Conservation (phyloP, 2,888 invertebrate species). For the Ochlodes sylvanus region DNA sequence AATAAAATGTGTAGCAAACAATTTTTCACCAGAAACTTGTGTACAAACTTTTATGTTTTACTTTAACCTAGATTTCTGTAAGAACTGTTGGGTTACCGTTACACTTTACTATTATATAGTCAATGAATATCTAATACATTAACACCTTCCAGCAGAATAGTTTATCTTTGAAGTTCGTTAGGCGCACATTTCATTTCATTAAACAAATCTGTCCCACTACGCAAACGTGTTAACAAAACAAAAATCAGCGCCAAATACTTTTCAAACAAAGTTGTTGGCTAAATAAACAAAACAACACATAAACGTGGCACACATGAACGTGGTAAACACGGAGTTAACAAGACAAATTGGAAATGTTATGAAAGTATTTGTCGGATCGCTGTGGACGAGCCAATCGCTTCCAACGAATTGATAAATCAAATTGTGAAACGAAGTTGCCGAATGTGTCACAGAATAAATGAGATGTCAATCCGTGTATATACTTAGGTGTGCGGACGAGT, state of each 20-base stretch:
- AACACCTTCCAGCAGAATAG: not conserved
- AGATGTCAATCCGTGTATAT: not conserved
- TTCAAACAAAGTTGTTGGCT: slow-evolving; percentile 18
- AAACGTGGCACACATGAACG: not conserved
- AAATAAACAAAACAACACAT: slow-evolving; percentile 11
- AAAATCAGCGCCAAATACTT: slow-evolving; percentile 13
- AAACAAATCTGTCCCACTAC: not conserved
- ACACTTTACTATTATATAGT: no score
- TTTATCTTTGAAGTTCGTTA: not conserved
- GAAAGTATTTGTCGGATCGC: slow-evolving; percentile 23
- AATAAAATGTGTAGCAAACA: no score
- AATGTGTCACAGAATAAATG: slow-evolving; percentile 4
- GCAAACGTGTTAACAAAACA: slow-evolving; percentile 19
- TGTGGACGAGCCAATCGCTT: slow-evolving; percentile 11
- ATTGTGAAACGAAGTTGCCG: slow-evolving; percentile 7
- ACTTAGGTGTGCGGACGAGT: no score
- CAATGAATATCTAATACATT: no score
- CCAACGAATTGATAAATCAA: slow-evolving; percentile 19
- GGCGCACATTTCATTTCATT: not conserved
- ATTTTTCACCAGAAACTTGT: no score
- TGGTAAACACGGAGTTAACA: slow-evolving; percentile 13
- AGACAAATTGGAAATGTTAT: slow-evolving; percentile 23
- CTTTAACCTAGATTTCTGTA: no score
- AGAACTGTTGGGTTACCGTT: no score
- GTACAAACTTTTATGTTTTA: no score